Evolutionary conservation across 2,797 vertebrate genomes (phyloP), one percentile per base, ranked within the genome.

Genomic region (Bryconaethiops microstoma): DNA sequence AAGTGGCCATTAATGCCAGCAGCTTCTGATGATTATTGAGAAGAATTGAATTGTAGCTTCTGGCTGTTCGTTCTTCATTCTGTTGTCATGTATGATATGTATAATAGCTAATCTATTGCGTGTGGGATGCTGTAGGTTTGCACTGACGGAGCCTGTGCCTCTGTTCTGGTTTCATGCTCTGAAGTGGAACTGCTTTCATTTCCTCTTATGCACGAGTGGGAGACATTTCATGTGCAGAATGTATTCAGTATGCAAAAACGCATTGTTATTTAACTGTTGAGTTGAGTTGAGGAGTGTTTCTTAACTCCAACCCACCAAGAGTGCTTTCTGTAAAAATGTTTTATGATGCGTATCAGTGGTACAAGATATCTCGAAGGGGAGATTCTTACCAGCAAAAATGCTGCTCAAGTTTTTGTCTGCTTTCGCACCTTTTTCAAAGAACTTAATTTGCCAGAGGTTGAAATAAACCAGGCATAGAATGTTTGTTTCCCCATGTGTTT

Each of bases 111-210:
- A 74, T 45, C 2, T 70, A 35, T 2, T 52, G 16, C 13, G 25
- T 45, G 14, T 48, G 2, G 14, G 52, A 62, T 12, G 23, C 6
- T 40, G 13, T 25, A 39, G 48, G 16, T 42, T 63, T 76, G 54
- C 74, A 70, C 40, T 54, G 57, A 62, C 4, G 0, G 52, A 65
- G n/a, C 7, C 10, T n/a, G 40, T 35, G 17, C 60, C 21, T 59
- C 59, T 75, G 25, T 75, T 75, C 19, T 52, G 55, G 39, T 74
- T 74, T 63, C 39, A 25, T 25, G 29, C 10, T 13, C 35, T 54
- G 29, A 55, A n/a, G 79, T 71, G 7, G 45, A 57, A 82, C 75
- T 7, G 13, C 50, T 83, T 73, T 80, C 52, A 19, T 57, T 80
- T 80, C 62, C 62, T 77, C 65, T 63, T 84, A 52, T 13, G 16